phyloP scores from a whole-genome alignment of 2,113 vertebrate species.

The Stictonetta naevosa region DNA sequence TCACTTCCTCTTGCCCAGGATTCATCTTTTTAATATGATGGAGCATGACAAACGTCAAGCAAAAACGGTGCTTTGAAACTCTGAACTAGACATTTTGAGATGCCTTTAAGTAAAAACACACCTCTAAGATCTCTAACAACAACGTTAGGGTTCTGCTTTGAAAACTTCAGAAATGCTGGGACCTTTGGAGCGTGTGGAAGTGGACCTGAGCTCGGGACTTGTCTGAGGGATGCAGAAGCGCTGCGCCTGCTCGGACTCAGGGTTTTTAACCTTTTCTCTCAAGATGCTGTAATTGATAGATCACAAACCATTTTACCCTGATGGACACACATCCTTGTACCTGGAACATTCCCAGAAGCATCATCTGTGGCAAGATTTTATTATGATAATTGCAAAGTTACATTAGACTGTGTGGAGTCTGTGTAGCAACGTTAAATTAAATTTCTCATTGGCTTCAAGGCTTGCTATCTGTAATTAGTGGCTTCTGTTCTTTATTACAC shows the following conservation, averaged over 20 bases:
- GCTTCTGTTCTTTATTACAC: conserved; percentile 75
- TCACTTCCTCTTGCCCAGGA: neutral
- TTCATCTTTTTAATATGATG: neutral
- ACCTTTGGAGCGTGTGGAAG: neutral
- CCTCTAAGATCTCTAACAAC: neutral
- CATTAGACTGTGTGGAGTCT: conserved; percentile 58
- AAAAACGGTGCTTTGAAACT: neutral
- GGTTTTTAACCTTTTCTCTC: neutral
- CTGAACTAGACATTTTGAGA: neutral
- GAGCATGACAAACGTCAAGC: neutral
- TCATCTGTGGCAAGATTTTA: conserved; percentile 36
- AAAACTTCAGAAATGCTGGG: neutral
- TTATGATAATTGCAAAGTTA: conserved; percentile 60
- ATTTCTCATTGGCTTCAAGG: conserved; percentile 69
- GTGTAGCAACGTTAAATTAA: conserved; percentile 51
- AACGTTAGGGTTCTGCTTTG: neutral
- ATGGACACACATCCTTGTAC: conserved; percentile 7
- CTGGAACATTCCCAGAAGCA: conserved; percentile 36
- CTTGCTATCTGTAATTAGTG: conserved; percentile 73
- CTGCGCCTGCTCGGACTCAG: neutral
- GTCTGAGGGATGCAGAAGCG: neutral
- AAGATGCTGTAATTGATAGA: neutral
- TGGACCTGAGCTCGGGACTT: neutral
- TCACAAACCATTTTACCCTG: neutral
- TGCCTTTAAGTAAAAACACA: rapidly evolving